Evolutionary conservation across 2,888 invertebrate genomes (phyloP), one percentile per base, ranked within the genome.

Genomic region (Tromatobia lineatoria): DNA sequence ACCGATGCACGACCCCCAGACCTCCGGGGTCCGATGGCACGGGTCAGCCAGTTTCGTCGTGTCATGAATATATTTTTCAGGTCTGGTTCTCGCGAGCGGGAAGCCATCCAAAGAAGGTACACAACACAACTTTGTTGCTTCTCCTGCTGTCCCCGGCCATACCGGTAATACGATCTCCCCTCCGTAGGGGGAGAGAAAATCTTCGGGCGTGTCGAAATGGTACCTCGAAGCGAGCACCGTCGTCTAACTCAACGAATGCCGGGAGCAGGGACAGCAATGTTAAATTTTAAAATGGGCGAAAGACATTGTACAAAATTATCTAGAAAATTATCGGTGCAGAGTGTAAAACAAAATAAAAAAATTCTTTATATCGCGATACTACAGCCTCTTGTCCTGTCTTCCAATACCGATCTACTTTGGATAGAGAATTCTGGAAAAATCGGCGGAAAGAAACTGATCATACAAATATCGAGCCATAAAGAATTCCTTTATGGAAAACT

Each of bases 51-150:
- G 73, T 50, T 74, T 50, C 64, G 50, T 74, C 47, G 71, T 83
- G 85, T 81, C 75, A 85, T 85, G 85, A 85, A 85, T 85, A 82
- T 57, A 71, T 85, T 75, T 78, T 84, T 79, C 59, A 75, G 54
- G 13, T 23, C 50, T 71, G 47, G 29, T 67, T 77, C 71, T 50
- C 54, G 25, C 38, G 29, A 42, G 54, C 20, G 20, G 20, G 20
- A 42, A 23, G 23, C 45, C 52, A n/a, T 4, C 42, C 74, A 71
- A 76, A 66, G 50, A 61, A 76, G 69, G 66, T 59, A 57, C 82
- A 67, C 69, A n/a, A 66, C 64, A 50, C 38, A 57, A 61, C 25
- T 34, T 76, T 71, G 45, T 23, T 42, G 20, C 66, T 59, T 18
- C 59, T 59, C 18, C 38, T 18, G 52, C 45, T 57, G 76, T 29